Base-by-base conservation (phyloP, 2,113 vertebrate genomes). In the Sinocyclocheilus rhinocerous region DNA sequence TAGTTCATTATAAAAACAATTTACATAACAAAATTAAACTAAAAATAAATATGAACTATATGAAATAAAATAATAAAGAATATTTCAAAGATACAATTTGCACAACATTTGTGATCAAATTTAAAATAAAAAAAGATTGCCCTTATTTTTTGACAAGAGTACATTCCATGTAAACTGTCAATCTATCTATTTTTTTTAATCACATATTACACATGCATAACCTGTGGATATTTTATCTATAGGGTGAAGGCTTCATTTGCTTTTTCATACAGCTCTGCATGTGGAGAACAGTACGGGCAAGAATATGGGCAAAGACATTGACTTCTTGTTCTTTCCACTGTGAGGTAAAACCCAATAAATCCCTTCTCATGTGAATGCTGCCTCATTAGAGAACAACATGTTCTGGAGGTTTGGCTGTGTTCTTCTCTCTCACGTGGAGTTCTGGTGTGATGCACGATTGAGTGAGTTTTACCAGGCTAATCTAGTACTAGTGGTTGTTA, bases 321-420 rank as follows among this genome's bases (percentile, higher is more conserved):
- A 18, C 52, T 4, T 16, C 50, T 55, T 91, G 89, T 92, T 93
- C 90, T 94, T 94, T 94, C 93, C 94, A 93, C 81, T 81, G 87
- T 93, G 92, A 93, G 90, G 92, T 91, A 91, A 93, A 88, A 69
- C 86, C 87, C 89, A 92, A 92, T 93, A 93, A 94, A 93, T 84
- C 48, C 78, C 88, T 92, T 83, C 26, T 59, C 88, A 82, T 88
- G 88, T 89, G 78, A 39, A 88, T 84, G 65, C 90, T 86, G 87
- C 84, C 36, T 75, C 69, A 82, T 77, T 85, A 84, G 69, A 36
- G 82, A 61, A 83, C 84, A 88, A 72, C 33, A 12, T 86, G 85
- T 80, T 84, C 84, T 55, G 50, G 45, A 57, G 22, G 75, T 20
- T 29, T 87, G 67, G 18, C 50, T 10, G 42, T 75, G 76, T 55